These are phyloP conservation scores for Halcyon chelicuti DNA, from an alignment of 2,797 vertebrate species.

Conservation along the genomic window DNA sequence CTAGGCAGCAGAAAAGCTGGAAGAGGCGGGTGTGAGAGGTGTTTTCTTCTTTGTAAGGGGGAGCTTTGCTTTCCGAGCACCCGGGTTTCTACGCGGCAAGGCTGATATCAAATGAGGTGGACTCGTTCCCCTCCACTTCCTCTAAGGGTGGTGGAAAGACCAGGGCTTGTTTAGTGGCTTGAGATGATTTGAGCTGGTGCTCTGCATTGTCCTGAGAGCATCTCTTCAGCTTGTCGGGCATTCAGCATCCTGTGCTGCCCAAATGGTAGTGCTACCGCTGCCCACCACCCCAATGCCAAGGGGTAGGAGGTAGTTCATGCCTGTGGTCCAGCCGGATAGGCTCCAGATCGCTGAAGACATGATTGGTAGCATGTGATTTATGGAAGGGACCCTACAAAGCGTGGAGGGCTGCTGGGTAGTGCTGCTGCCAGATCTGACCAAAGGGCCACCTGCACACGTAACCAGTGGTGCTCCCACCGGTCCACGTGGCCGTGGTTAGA, in stretches of 20 bases:
- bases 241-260: not conserved
- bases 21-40: not conserved
- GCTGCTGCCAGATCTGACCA: not conserved
- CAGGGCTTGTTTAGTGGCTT: not conserved
- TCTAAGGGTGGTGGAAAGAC: not conserved
- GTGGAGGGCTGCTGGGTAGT: not conserved
- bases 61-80: not conserved
- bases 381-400: not conserved
- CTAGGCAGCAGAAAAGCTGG: not conserved
- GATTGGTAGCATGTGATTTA: not conserved
- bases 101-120: not conserved
- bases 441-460: not conserved
- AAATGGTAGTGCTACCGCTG: fast-evolving
- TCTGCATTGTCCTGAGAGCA: fast-evolving
- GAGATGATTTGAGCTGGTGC: not conserved
- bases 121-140: fast-evolving
- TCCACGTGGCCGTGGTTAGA: not conserved
- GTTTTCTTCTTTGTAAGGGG: not conserved
- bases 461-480: not conserved
- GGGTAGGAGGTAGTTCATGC: not conserved
- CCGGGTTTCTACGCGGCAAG: not conserved
- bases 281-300: fast-evolving
- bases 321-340: fast-evolving
- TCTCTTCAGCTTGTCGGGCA: fast-evolving
- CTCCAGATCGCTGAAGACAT: not conserved